Evolutionary conservation across 2,888 invertebrate genomes (phyloP).

Genomic region (Automeris io): DNA sequence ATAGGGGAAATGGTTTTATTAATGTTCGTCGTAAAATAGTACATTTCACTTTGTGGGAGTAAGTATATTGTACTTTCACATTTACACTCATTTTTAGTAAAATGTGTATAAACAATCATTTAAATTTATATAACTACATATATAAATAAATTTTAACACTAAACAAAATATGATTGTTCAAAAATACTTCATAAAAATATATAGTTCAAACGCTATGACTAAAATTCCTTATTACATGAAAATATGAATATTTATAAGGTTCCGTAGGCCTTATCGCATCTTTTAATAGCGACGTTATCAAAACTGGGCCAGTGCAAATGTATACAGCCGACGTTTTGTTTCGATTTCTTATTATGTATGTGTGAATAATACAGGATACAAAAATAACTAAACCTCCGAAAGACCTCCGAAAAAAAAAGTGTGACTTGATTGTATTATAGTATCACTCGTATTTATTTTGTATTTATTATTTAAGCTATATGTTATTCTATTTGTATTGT

Average conservation of each 20-base stretch:
- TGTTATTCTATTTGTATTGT: too few relatives aligned
- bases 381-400: too few relatives aligned
- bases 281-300: conserved; percentile 30
- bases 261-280: conserved; percentile 29
- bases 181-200: too few relatives aligned
- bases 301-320: conserved; percentile 41
- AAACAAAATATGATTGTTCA: too few relatives aligned
- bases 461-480: too few relatives aligned
- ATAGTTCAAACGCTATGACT: background rate
- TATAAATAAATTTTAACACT: too few relatives aligned
- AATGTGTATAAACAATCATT: too few relatives aligned
- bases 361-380: too few relatives aligned
- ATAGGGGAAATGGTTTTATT: conserved; percentile 23
- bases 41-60: conserved; percentile 4
- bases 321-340: background rate
- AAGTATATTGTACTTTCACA: conserved; percentile 4
- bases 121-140: too few relatives aligned
- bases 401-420: too few relatives aligned
- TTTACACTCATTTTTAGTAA: background rate
- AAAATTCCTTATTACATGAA: conserved; percentile 5
- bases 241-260: conserved; percentile 29
- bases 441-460: too few relatives aligned
- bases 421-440: too few relatives aligned
- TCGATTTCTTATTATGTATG: background rate
- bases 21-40: conserved; percentile 8